phyloP scores from a whole-genome alignment of 1,140 invertebrate species.

The Physella acuta region DNA sequence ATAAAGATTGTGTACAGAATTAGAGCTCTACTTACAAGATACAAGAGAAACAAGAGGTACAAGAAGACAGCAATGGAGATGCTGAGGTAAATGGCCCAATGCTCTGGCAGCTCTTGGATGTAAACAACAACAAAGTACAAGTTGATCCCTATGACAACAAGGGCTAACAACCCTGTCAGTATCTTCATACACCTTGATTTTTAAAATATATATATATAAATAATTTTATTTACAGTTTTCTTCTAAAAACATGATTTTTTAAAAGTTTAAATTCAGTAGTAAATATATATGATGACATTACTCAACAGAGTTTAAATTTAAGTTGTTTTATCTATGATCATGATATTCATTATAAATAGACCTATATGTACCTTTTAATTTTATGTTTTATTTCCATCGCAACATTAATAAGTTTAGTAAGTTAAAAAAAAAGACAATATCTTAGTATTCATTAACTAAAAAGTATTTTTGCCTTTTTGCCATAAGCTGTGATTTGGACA shows the following conservation, averaged over 20 bases:
- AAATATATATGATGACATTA: not conserved
- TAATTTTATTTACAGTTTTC: slow-evolving; percentile 1
- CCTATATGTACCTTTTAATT: no score
- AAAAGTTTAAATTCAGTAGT: not conserved
- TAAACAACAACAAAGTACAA: slow-evolving; percentile 76
- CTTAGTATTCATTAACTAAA: no score
- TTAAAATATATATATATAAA: not conserved
- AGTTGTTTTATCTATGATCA: no score
- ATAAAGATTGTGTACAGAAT: not conserved
- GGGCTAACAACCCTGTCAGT: slow-evolving; percentile 69
- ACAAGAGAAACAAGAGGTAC: slow-evolving; percentile 74
- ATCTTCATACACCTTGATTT: slow-evolving; percentile 64
- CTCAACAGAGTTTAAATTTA: no score
- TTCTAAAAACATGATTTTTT: not conserved
- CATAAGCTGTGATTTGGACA: no score
- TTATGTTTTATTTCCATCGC: no score
- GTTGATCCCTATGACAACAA: slow-evolving; percentile 79
- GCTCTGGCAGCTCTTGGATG: slow-evolving; percentile 62
- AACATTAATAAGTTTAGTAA: no score
- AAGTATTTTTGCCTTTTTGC: no score
- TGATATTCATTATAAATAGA: no score
- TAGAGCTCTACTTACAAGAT: slow-evolving; percentile 62
- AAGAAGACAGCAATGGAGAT: slow-evolving; percentile 67
- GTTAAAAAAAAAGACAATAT: no score
- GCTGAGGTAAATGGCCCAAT: slow-evolving; percentile 64